Evolutionary conservation across 1,140 invertebrate species (phyloP), one percentile per base, ranked within the genome.

Genomic region (Macrobrachium nipponense): DNA sequence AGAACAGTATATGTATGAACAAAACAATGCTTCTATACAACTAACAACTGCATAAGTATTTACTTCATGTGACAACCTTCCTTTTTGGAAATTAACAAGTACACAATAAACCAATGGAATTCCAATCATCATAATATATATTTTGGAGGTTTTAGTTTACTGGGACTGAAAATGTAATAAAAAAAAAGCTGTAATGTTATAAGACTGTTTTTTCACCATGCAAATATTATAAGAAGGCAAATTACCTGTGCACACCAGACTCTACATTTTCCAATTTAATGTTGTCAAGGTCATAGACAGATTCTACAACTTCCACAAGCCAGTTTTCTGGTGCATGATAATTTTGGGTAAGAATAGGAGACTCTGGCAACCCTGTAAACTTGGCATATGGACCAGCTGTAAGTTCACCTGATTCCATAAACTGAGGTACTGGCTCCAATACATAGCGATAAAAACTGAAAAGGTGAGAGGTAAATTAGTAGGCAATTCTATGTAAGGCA

Each of bases 291-390:
- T 99, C 99, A 92, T 99, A 98, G 20, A 97, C 95, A 58, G 98
- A 97, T 87, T 94, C 93, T 10, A 99, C 96, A 84, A 97, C 95
- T 93, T 99, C 98, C 0, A 99, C 97, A 88, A 99, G 93, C 99
- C 98, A 99, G 92, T 99, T 98, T 91, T 99, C 97, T n/a, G 98
- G 98, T 58, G 98, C 96, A 89, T 97, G 95, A 92, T 99, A 95
- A 90, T 96, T 97, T 91, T 99, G 94, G 0, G 98, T 99, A n/a
- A 99, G 93, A 80, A 99, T 92, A 61, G 98, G 96, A 81, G 97
- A 96, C 87, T 95, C 94, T 2, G 98, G 98, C 90, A 99, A 92
- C 66, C 96, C 95, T 8, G 94, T 94, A 92, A 99, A 99, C 72
- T 94, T 94, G 0, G 97, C 97, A 61, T 94, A 91, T 0, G 96